Base-by-base conservation (phyloP, 2,113 vertebrate species). In the Ahaetulla prasina region DNA sequence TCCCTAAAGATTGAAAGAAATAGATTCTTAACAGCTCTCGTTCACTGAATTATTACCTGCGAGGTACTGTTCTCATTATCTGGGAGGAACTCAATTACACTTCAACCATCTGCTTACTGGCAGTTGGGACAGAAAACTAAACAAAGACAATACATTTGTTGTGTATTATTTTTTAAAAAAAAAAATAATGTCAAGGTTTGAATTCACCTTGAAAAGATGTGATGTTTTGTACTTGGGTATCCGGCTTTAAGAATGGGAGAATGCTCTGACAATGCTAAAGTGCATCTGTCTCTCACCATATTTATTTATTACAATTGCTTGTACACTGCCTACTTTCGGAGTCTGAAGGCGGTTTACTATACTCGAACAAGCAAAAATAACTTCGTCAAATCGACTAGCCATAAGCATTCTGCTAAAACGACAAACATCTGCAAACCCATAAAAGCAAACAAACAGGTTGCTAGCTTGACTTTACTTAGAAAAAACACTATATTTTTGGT, bases 21-120 rank as follows among this genome's bases (percentile, higher is more conserved):
- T 93, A 94, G 90, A 90, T 94, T 96, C 96, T 95, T 96, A 50
- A 94, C 93, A 92, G 95, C 94, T 96, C 95, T 96, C 95, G 94
- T 95, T 94, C 94, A 60, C 95, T 96, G 96, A 97, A 97, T 96
- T 96, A 96, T 97, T 95, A 95, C 96, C 96, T 96, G 95, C 88
- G 95, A 96, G 94, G 95, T 88, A 45, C 55, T 57, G 91, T 22
- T 85, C 95, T 96, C 93, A 35, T 92, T 90, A 94, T 94, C 94
- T 95, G 92, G 89, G 14, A 86, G 85, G 84, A 94, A 87, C 91
- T 92, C 91, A 92, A 94, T 94, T 94, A 92, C 52, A 90, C 89
- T 93, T 95, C 94, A 94, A 92, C 96, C 96, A 96, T 95, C 96
- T 97, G 96, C 95, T 96, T 91, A 0, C 91, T n/a, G 60, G 95